A percentile compares a stretch with the other conserved stretches of the same genome.
Evolutionary conservation across 2,113 vertebrate species (phyloP).

Genomic region (Malurus melanocephalus): DNA sequence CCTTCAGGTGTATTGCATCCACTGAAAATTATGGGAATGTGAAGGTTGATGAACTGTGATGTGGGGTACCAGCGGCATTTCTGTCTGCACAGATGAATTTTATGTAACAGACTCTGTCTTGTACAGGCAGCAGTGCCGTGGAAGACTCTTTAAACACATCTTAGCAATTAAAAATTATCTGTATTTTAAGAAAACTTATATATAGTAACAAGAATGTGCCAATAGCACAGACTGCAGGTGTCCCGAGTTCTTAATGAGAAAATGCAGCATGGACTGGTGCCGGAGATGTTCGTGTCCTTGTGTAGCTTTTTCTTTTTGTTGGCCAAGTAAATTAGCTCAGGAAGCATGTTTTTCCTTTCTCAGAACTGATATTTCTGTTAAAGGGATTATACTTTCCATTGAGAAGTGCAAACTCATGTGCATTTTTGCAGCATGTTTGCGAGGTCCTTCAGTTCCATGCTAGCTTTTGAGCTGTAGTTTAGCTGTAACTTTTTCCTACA

Average conservation of each 20-base stretch:
- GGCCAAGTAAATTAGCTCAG: not conserved
- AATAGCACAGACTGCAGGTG: not conserved
- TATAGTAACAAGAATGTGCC: not conserved
- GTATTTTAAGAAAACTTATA: not conserved
- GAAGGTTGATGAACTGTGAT: not conserved
- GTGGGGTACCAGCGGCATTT: not conserved
- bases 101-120: not conserved
- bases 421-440: not conserved
- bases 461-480: not conserved
- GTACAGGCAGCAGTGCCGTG: not conserved
- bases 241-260: not conserved
- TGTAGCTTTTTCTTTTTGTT: not conserved
- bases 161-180: not conserved
- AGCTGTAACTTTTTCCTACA: not conserved
- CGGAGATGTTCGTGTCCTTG: not conserved
- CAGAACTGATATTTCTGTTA: not conserved
- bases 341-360: not conserved
- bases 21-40: not conserved
- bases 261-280: rapidly evolving
- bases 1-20: not conserved
- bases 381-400: not conserved
- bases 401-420: not conserved
- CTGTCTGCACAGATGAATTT: not conserved
- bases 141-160: not conserved
- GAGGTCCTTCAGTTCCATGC: not conserved